phyloP scores from a whole-genome alignment of 2,888 invertebrate genomes.

The Tetranychus piercei region DNA sequence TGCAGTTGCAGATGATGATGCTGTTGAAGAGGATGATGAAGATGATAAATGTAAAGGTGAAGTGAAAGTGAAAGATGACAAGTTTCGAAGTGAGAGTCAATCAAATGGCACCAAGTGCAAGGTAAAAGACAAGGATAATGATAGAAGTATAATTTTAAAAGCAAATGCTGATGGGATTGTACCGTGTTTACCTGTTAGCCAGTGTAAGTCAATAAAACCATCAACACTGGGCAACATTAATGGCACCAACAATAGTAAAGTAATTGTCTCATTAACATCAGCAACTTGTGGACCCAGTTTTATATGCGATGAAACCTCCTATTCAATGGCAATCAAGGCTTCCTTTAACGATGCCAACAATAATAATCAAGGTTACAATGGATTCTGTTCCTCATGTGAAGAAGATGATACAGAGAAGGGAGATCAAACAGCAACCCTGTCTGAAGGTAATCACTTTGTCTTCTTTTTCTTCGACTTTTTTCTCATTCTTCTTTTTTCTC shows the following conservation, averaged over 20 bases:
- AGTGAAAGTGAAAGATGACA: neutral
- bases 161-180: neutral
- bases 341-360: neutral
- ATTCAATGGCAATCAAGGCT: slow-evolving; percentile 26
- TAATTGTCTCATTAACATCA: neutral
- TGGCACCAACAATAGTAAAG: too few relatives aligned
- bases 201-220: neutral
- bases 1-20: neutral
- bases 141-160: neutral
- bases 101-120: neutral
- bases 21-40: neutral
- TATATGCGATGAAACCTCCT: slow-evolving; percentile 26
- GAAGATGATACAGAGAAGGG: slow-evolving; percentile 25
- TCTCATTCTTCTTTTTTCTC: neutral
- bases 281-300: neutral
- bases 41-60: neutral
- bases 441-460: slow-evolving; percentile 22
- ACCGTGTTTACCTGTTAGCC: neutral
- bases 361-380: slow-evolving; percentile 22
- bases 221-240: too few relatives aligned
- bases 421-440: slow-evolving; percentile 22
- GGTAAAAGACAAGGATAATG: neutral
- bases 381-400: slow-evolving; percentile 25
- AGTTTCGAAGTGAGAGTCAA: neutral
- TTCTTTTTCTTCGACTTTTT: too few relatives aligned